Evolutionary conservation across 2,888 invertebrate species (phyloP), one percentile per base, ranked within the genome.

Genomic region (Caenorhabditis sinica): DNA sequence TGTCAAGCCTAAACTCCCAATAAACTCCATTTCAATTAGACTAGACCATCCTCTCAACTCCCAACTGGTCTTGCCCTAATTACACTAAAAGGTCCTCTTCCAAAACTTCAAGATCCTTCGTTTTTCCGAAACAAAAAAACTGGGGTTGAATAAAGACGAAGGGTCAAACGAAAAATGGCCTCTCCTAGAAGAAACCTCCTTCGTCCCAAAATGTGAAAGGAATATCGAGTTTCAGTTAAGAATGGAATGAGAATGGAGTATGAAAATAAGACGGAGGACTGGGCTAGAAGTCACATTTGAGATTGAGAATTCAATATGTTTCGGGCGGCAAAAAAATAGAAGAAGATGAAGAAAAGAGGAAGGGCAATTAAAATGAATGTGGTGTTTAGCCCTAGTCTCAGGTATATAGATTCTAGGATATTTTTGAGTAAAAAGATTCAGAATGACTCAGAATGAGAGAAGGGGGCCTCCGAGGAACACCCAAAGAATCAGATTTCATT

Each of bases 361-460:
- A 49, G 43, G 56, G 49, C 25, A 23, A 61, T 33, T 33, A 51
- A 36, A 51, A 53, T 53, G 60, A 45, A 51, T 20, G 23, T 60
- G 72, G 60, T 72, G 45, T 72, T 60, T 56, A 40, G 8, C 13
- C 13, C 2, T 5, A 40, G 51, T 51, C 60, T 58, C 33, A 71
- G 71, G 58, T 72, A 60, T 25, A 53, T 49, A 51, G 45, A 36
- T 36, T 36, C 49, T 49, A 8, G 25, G 25, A 71, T 1, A 13
- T 1, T 30, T 20, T 13, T 28, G 23, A 53, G 28, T n/a, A n/a
- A 43, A 43, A n/a, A 49, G 58, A 68, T 25, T 17, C 30, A 30
- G 66, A 15, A 45, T 66, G 66, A 56, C 23, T 36, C 51, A 61
- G 53, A 66, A 71, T 49, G 49, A 81, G 58, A 74, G 68, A 73